These are phyloP conservation scores for Pammene aurita DNA, from an alignment of 2,888 invertebrate genomes.

Conservation along the genomic window DNA sequence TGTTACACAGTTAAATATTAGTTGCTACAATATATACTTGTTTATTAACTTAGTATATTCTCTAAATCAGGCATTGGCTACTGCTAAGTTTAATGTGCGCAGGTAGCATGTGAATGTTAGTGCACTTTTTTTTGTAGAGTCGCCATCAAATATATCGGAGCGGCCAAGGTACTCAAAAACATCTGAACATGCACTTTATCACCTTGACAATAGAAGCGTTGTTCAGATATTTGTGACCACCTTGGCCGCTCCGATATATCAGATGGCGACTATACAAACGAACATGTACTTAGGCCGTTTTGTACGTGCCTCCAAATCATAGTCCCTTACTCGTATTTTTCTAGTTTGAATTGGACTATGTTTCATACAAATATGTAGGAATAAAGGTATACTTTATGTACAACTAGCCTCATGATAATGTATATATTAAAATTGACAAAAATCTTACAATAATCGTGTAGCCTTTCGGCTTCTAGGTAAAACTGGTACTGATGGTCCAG, in stretches of 20 bases:
- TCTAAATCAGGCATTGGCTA: conserved; percentile 1
- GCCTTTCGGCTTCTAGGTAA: not conserved
- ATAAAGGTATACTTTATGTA: not conserved
- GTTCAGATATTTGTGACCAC: too few species aligned
- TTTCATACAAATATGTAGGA: not conserved
- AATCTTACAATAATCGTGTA: too few species aligned
- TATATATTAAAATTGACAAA: not conserved
- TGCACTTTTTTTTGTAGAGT: not conserved
- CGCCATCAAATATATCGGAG: too few species aligned
- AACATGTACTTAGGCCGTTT: too few species aligned
- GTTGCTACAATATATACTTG: conserved; percentile 60
- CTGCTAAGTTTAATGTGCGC: not conserved
- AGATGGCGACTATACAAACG: not conserved
- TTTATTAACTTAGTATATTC: conserved; percentile 47
- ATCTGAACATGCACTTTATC: too few species aligned
- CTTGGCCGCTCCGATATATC: too few species aligned
- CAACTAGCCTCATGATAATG: not conserved
- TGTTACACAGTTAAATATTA: conserved; percentile 70
- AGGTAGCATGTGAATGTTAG: too few species aligned
- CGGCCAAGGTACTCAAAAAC: too few species aligned
- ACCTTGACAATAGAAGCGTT: too few species aligned
- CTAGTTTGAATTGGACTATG: not conserved
- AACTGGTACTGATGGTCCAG: too few species aligned
- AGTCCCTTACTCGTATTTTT: not conserved
- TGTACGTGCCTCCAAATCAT: not conserved